Evolutionary conservation across 2,888 invertebrate species (phyloP).

Genomic region (Frankliniella fusca): DNA sequence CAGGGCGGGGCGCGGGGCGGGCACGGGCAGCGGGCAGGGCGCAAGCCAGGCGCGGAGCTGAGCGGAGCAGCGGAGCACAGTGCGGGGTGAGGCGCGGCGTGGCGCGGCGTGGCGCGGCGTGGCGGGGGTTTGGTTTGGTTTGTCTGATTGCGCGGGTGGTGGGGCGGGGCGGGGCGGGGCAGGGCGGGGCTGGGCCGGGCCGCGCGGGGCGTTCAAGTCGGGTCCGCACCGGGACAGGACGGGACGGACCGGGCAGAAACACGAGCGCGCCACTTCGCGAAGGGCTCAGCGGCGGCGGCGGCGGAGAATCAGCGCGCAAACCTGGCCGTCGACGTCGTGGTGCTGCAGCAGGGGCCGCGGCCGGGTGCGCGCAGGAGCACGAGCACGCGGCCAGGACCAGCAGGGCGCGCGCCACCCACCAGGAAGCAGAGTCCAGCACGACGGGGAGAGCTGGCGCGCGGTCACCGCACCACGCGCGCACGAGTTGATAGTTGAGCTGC

Average conservation of each 20-base stretch:
- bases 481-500: too few species aligned
- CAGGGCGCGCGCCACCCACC: background rate
- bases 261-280: background rate
- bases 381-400: background rate
- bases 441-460: background rate
- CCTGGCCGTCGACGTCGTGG: background rate
- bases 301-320: background rate
- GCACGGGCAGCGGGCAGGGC: background rate
- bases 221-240: background rate
- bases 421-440: background rate
- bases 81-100: background rate
- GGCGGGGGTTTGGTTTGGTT: background rate
- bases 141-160: background rate
- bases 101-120: constrained; percentile 4
- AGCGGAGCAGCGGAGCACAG: background rate
- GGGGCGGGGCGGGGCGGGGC: background rate
- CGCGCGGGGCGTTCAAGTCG: background rate
- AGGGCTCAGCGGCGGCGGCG: background rate
- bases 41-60: background rate
- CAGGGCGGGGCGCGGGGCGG: background rate
- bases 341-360: too few species aligned
- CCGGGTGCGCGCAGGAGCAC: background rate
- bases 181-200: too few species aligned
- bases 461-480: too few species aligned
- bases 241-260: background rate